Percentiles rank a stretch among this genome's conserved stretches.
Conservation (phyloP, 1,140 invertebrate genomes). For the Drosophila pandora region DNA sequence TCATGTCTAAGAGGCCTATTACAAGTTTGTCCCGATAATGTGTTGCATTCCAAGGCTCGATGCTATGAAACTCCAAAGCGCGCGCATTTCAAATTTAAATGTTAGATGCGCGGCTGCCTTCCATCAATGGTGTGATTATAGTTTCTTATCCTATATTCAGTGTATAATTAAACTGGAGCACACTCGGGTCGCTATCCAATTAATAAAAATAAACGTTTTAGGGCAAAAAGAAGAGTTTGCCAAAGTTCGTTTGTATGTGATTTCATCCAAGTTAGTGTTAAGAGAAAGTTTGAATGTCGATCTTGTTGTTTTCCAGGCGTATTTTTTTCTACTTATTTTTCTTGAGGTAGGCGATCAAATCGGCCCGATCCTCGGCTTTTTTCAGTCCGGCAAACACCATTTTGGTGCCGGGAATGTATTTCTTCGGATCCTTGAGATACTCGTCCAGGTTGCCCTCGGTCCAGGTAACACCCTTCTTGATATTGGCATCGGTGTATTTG, state of each 20-base stretch:
- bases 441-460: constrained; percentile 85
- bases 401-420: constrained; percentile 93
- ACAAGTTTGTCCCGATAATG: not conserved
- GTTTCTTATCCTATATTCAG: not conserved
- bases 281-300: not conserved
- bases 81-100: not conserved
- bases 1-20: too few relatives aligned
- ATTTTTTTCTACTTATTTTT: constrained; percentile 22
- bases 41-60: not conserved
- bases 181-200: not conserved
- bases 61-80: not conserved
- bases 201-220: not conserved
- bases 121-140: not conserved
- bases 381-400: constrained; percentile 94
- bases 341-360: constrained; percentile 89
- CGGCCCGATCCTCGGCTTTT: constrained; percentile 89
- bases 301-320: constrained; percentile 26
- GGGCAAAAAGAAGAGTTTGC: not conserved
- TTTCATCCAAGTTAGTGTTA: not conserved
- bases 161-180: not conserved
- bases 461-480: constrained; percentile 88
- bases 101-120: not conserved
- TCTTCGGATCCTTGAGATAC: constrained; percentile 92
- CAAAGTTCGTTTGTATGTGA: not conserved
- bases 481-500: constrained; percentile 94